phyloP scores from a whole-genome alignment of 2,797 vertebrate genomes.

The Uromys caudimaculatus region DNA sequence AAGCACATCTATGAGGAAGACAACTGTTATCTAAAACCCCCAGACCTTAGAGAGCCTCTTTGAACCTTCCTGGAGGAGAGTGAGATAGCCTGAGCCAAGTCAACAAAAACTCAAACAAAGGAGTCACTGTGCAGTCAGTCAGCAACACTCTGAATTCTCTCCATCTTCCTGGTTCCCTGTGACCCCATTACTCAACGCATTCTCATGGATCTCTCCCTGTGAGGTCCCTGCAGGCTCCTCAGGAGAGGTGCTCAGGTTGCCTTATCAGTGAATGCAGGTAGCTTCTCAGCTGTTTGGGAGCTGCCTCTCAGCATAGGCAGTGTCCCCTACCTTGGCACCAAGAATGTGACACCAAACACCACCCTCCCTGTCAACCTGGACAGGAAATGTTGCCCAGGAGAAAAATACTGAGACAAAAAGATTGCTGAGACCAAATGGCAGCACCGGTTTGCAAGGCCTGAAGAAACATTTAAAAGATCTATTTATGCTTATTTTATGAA shows the following conservation, averaged over 20 bases:
- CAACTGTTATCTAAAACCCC: background rate
- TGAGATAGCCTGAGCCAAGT: background rate
- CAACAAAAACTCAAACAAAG: background rate
- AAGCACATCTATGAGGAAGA: background rate
- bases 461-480: background rate
- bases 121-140: background rate
- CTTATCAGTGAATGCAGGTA: background rate
- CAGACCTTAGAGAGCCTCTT: background rate
- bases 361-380: background rate
- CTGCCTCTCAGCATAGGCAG: background rate
- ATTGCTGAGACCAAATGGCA: background rate
- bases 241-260: background rate
- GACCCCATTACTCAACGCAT: fast-evolving
- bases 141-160: fast-evolving
- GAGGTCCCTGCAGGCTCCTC: background rate
- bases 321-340: background rate
- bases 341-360: no score
- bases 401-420: background rate
- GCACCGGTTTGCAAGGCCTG: background rate
- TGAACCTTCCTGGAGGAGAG: background rate
- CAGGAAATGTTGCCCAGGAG: background rate
- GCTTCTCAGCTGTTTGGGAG: no score
- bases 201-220: background rate
- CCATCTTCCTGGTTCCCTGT: background rate
- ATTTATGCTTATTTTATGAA: background rate